Conservation (phyloP, 2,888 invertebrate species). For the Azorinus chamasolen region DNA sequence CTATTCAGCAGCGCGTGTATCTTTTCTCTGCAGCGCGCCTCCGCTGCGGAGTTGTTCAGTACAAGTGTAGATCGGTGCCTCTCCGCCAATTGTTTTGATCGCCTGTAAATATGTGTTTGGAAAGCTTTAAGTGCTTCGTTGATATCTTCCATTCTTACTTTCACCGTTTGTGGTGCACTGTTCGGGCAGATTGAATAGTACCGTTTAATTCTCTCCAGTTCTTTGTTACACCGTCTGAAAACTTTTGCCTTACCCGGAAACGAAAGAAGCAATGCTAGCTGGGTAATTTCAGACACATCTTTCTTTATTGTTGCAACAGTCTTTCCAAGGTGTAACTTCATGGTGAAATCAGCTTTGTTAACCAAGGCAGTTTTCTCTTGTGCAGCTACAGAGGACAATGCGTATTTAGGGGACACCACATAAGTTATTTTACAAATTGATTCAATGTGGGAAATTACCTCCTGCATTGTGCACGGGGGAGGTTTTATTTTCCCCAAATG, state of each 20-base stretch:
- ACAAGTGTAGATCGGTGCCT: conserved; percentile 15
- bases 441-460: conserved; percentile 15
- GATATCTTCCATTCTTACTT: conserved; percentile 1
- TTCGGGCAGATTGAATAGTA: not conserved
- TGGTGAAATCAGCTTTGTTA: conserved; percentile 1
- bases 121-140: conserved; percentile 16
- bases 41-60: conserved; percentile 17
- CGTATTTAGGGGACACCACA: conserved; percentile 36
- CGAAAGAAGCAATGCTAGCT: not conserved
- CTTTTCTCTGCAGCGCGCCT: conserved; percentile 13
- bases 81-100: conserved; percentile 15
- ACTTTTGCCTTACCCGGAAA: conserved; percentile 9
- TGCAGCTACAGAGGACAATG: not conserved
- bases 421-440: conserved; percentile 29
- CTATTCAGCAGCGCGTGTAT: conserved; percentile 3
- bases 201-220: too few species aligned
- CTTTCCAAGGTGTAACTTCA: not conserved
- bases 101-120: conserved; percentile 14
- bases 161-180: not conserved
- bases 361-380: not conserved
- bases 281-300: not conserved
- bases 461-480: conserved; percentile 8
- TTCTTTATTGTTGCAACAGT: not conserved
- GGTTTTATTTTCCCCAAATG: conserved; percentile 1
- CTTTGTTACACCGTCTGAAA: not conserved